Evolutionary conservation across 1,140 invertebrate species (phyloP).

Genomic region (Eumeta japonica): DNA sequence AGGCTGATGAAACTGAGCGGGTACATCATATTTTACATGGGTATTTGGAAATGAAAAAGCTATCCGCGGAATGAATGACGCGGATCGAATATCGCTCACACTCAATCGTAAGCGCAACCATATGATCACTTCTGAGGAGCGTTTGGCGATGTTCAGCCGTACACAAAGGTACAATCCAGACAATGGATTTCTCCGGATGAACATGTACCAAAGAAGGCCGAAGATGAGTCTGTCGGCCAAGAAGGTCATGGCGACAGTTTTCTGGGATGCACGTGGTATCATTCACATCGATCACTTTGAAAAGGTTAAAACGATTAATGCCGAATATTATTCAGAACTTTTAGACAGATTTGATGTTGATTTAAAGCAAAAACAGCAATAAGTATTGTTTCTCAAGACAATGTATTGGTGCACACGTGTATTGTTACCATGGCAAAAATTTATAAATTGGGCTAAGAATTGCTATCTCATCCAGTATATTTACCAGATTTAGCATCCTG

Average conservation of each 20-base stretch:
- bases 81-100: conserved; percentile 20
- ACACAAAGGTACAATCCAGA: conserved; percentile 9
- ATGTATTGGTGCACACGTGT: conserved; percentile 28
- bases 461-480: conserved; percentile 13
- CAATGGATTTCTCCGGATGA: conserved; percentile 5
- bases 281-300: too few species aligned
- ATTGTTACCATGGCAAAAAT: conserved; percentile 27
- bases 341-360: too few species aligned
- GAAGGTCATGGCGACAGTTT: too few species aligned
- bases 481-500: conserved; percentile 18
- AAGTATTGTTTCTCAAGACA: conserved; percentile 38
- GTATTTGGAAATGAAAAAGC: conserved; percentile 15
- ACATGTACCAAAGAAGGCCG: too few species aligned
- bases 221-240: too few species aligned
- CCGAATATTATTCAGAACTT: too few species aligned
- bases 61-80: conserved; percentile 21
- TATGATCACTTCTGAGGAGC: conserved; percentile 3
- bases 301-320: conserved; percentile 8
- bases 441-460: conserved; percentile 32
- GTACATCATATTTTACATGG: conserved; percentile 10
- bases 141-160: conserved; percentile 1
- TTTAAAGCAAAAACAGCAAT: conserved; percentile 22
- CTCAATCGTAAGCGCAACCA: conserved; percentile 13
- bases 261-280: too few species aligned
- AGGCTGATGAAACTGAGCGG: background rate